A percentile compares a stretch with the other conserved stretches of the same genome.
These are phyloP conservation scores for Oligia fasciuncula DNA, from an alignment of 2,888 invertebrate genomes.

Conservation along the genomic window DNA sequence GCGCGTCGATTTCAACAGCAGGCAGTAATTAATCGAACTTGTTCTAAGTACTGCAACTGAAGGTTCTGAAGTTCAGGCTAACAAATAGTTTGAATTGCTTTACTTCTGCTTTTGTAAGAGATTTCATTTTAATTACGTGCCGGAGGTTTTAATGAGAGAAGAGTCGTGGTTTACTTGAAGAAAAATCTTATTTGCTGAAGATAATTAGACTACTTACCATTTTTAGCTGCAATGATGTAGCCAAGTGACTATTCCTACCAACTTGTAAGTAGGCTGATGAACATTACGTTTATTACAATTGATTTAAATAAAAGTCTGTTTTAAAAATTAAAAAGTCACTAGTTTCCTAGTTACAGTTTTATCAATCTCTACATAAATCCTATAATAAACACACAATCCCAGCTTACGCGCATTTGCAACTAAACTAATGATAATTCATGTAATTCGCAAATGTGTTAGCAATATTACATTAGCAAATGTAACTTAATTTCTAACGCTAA, in stretches of 20 bases:
- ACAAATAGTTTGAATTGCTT: slow-evolving; percentile 49
- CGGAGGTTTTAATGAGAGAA: slow-evolving; percentile 39
- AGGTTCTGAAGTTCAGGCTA: slow-evolving; percentile 37
- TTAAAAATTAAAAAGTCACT: not conserved
- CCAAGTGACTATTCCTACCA: not conserved
- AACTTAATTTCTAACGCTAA: slow-evolving; percentile 58
- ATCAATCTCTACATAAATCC: not conserved
- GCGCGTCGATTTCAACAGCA: slow-evolving; percentile 48
- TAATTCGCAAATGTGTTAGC: slow-evolving; percentile 37
- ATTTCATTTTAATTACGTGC: slow-evolving; percentile 53
- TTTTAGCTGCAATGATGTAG: not conserved
- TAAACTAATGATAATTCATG: slow-evolving; percentile 21
- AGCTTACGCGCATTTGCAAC: slow-evolving; percentile 8
- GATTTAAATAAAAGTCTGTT: not conserved
- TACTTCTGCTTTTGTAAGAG: slow-evolving; percentile 40
- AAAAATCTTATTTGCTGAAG: slow-evolving; percentile 7
- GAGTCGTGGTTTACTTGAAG: slow-evolving; percentile 1
- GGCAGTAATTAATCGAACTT: slow-evolving; percentile 62
- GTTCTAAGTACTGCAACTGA: slow-evolving; percentile 44
- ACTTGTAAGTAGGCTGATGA: not conserved
- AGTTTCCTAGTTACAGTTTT: not conserved
- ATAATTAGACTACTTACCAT: not conserved
- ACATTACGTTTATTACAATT: not conserved
- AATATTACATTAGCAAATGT: slow-evolving; percentile 50
- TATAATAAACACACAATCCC: not conserved